Conservation (phyloP, 2,797 vertebrate species). For the Falco naumanni region DNA sequence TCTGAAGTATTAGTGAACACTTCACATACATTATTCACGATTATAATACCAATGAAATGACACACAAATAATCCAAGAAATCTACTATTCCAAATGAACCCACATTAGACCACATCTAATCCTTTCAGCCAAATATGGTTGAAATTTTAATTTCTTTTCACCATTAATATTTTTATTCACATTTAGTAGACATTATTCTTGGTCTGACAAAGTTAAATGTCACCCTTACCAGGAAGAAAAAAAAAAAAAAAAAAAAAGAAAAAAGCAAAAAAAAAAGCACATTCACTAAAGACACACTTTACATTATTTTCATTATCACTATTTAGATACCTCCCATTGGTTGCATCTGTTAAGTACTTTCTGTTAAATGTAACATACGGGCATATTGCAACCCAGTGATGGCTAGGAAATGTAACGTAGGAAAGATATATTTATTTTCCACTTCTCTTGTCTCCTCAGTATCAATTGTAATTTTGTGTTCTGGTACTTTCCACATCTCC, state of each 20-base stretch:
- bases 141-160: background rate
- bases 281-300: background rate
- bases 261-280: too few species aligned
- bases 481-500: background rate
- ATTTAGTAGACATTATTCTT: background rate
- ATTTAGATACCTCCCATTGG: background rate
- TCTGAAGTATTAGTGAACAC: background rate
- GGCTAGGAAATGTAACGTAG: background rate
- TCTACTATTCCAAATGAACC: background rate
- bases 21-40: background rate
- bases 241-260: too few species aligned
- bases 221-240: background rate
- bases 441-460: background rate
- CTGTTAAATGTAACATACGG: background rate
- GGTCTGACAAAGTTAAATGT: background rate
- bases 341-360: background rate
- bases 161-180: background rate
- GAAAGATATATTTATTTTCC: background rate
- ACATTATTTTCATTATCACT: background rate
- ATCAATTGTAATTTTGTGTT: background rate
- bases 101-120: background rate
- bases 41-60: background rate
- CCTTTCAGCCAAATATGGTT: background rate
- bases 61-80: background rate
- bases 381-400: background rate